These are phyloP conservation scores for Drosophila arizonae DNA, from an alignment of 1,140 invertebrate species.

Conservation along the genomic window DNA sequence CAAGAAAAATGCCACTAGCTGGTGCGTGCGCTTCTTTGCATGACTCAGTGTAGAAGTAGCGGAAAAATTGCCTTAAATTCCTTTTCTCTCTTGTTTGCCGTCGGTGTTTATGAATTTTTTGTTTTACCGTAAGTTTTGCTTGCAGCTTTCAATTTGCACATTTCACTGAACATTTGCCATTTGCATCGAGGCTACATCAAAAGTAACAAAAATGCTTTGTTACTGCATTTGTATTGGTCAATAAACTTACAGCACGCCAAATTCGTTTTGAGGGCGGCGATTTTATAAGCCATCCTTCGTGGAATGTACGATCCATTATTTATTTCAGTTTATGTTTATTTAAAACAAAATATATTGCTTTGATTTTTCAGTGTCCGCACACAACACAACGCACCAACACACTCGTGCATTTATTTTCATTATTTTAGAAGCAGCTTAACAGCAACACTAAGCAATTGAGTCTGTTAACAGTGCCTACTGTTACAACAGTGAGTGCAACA, in stretches of 20 bases:
- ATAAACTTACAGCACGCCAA: constrained; percentile 91
- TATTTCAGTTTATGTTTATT: constrained; percentile 18
- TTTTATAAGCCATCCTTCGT: constrained; percentile 96
- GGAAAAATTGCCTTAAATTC: constrained; percentile 39
- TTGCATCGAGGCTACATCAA: constrained; percentile 18
- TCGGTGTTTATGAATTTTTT: constrained; percentile 14
- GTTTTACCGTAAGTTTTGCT: constrained; percentile 40
- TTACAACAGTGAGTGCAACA: background rate
- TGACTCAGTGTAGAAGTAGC: constrained; percentile 61
- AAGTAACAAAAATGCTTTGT: constrained; percentile 24
- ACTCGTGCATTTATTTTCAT: constrained; percentile 29
- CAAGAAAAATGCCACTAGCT: constrained; percentile 65
- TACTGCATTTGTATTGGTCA: constrained; percentile 9
- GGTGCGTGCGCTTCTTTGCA: constrained; percentile 45
- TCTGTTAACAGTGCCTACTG: background rate
- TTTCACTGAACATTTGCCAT: constrained; percentile 50
- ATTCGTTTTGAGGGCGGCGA: constrained; percentile 94
- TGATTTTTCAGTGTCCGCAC: constrained; percentile 32
- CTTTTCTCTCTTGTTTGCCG: constrained; percentile 30
- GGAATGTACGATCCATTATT: constrained; percentile 85
- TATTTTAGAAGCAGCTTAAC: constrained; percentile 4
- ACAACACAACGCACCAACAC: constrained; percentile 38
- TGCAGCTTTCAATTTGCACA: constrained; percentile 40
- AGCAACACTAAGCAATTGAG: background rate
- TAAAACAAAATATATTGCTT: constrained; percentile 21